Evolutionary conservation across 2,113 vertebrate genomes (phyloP).

Genomic region (Tragelaphus imberbis): DNA sequence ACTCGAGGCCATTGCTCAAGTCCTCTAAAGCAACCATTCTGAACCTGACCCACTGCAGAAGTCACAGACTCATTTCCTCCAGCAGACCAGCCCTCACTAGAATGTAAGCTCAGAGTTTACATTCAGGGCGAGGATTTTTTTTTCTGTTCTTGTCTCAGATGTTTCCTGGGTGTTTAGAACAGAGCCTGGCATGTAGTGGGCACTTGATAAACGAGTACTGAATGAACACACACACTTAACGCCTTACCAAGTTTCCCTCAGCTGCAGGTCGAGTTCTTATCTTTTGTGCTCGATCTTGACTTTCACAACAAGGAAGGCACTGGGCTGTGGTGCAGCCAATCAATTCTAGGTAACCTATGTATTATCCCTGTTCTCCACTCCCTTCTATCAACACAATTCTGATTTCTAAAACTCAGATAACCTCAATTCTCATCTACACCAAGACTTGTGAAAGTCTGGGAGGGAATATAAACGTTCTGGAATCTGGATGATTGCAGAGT

Average conservation of each 20-base stretch:
- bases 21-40: background rate
- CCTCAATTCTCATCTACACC: slow-evolving; percentile 8
- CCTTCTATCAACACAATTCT: background rate
- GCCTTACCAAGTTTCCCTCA: background rate
- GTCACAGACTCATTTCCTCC: background rate
- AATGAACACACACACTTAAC: background rate
- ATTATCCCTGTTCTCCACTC: background rate
- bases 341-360: background rate
- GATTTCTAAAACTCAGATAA: background rate
- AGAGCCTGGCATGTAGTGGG: background rate
- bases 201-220: background rate
- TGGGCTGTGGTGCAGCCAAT: background rate
- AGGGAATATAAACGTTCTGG: background rate
- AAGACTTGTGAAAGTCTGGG: background rate
- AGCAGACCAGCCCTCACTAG: background rate
- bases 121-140: background rate
- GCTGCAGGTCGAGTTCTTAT: background rate
- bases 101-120: background rate
- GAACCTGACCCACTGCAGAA: background rate
- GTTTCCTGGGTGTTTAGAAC: background rate
- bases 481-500: background rate
- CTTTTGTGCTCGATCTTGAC: background rate
- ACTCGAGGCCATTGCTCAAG: background rate
- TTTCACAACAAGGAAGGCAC: background rate
- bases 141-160: background rate